Base-by-base conservation (phyloP, 2,797 vertebrate genomes). In the Acanthurus tractus region DNA sequence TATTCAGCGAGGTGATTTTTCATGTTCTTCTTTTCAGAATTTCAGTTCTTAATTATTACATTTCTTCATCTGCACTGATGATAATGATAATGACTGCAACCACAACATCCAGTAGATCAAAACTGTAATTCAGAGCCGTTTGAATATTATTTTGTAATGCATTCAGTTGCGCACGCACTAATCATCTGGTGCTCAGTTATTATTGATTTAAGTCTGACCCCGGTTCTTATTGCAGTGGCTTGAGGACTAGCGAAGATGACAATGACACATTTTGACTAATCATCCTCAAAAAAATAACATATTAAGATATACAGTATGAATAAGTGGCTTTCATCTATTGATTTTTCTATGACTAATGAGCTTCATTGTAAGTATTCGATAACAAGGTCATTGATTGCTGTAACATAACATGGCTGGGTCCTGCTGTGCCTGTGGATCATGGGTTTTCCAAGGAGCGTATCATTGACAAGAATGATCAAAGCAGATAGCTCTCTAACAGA, bases 281-380 rank as follows among this genome's bases (percentile, higher is more conserved):
- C 82, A 92, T 85, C 68, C 82, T 86, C 78, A 88, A 83, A 76
- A 93, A 93, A 89, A 81, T 65, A 88, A 89, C 69, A 85, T 78
- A 90, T 92, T 83, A 87, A 86, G 87, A 91, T 86, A 90, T 70
- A 86, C 89, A 89, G 86, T 91, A 89, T 84, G 87, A 94, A 86
- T 84, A 87, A 83, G 74, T 89, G 86, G 63, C 84, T 76, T 65
- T 17, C 79, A 75, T 79, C 9, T 71, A 94, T 92, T 70, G 91
- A 93, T 91, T 88, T 54, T 8, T 81, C 82, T 73, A 50, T 86
- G 84, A 92, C 84, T 94, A 92, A 94, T 93, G 91, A 94, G 89
- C 88, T 91, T 89, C 81, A 75, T 68, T 66, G 76, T 80, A 80
- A 90, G 93, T 92, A 93, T 93, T 94, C 79, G 49, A 92, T 93